Evolutionary conservation across 2,113 vertebrate species (phyloP), one percentile per base, ranked within the genome.

Genomic region (Phainopepla nitens): DNA sequence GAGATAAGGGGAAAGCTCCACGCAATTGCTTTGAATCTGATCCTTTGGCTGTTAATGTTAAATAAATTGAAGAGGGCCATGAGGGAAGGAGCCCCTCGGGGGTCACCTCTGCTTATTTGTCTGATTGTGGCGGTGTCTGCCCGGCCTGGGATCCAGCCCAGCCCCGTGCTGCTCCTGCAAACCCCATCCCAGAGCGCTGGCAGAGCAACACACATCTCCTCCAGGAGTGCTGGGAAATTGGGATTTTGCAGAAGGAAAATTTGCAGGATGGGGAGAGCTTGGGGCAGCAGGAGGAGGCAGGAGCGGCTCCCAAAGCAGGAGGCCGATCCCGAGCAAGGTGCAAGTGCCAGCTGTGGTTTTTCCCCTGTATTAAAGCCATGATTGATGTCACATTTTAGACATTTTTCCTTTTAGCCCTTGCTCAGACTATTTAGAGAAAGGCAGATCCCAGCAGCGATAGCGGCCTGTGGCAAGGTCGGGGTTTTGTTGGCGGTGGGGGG

Each of bases 401-500:
- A 95, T 97, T 95, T 65, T 89, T 95, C 64, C n/a, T 25, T 44
- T 83, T 20, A 96, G 97, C 84, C 91, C 91, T 53, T 62, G 90
- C 95, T 94, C 95, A 96, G 97, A 96, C 94, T 95, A 8, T 96
- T 97, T 91, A 41, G 95, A 90, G 93, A 91, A 47, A 88, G 76
- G 81, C 92, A 91, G 94, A 96, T 95, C 73, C 54, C 33, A 2
- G 58, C 36, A 36, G 84, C 9, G 75, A 94, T 86, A 94, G 82
- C 1, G 15, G 93, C 76, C 80, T 8, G 51, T 11, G 58, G 87
- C 81, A 49, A 51, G 90, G 68, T 20, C 45, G 0, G 68, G 36
- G 17, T 31, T 53, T 31, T 54, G 53, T 12, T 11, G 1, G 29
- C 29, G 1, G 42, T 15, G 42, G 42, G 42, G 42, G 42, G 42